phyloP scores from a whole-genome alignment of 2,113 vertebrate genomes.

The Dolichallabes microphthalmus region DNA sequence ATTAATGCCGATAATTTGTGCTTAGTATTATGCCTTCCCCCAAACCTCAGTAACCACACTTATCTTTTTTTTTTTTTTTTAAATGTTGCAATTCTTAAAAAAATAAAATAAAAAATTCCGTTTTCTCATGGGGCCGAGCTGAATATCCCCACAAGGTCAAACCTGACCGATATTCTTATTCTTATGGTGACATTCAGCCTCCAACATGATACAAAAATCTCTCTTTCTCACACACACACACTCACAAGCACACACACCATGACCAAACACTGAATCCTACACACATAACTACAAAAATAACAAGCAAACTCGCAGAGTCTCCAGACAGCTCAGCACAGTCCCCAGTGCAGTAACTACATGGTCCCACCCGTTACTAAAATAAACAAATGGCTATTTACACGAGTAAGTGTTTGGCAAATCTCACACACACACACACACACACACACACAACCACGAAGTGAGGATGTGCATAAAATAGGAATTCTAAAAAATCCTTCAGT shows the following conservation, averaged over 20 bases:
- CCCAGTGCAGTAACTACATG: background rate
- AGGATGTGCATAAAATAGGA: background rate
- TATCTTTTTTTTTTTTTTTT: background rate
- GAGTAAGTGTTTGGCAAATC: background rate
- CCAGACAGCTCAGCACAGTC: background rate
- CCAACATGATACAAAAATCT: constrained; percentile 4
- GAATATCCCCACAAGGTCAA: background rate
- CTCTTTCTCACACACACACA: constrained; percentile 28
- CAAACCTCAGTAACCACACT: background rate
- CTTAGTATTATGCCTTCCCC: background rate
- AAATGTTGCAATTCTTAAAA: background rate
- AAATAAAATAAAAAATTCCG: no score
- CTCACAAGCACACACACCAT: background rate
- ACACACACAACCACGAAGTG: background rate
- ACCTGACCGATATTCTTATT: background rate
- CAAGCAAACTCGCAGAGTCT: background rate
- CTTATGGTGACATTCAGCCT: constrained; percentile 40
- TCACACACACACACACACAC: background rate
- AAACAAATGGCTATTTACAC: background rate
- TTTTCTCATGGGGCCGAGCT: no score
- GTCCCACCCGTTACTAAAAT: background rate
- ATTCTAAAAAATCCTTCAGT: constrained; percentile 34
- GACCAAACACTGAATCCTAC: background rate
- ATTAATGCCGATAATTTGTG: background rate
- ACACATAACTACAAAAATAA: background rate